phyloP scores from a whole-genome alignment of 2,888 invertebrate species.

The Pharmacophagus antenor region DNA sequence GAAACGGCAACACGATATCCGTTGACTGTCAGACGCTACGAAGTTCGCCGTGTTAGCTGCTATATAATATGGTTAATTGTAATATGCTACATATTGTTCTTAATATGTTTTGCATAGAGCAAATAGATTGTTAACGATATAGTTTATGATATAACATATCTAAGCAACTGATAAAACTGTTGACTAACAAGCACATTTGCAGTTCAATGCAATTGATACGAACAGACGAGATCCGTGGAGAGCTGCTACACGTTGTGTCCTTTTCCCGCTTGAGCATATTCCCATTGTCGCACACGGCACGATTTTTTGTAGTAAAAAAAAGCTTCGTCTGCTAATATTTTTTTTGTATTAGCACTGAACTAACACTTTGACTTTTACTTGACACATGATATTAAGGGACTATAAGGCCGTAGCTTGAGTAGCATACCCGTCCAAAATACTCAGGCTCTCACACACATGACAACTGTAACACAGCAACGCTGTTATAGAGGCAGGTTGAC shows the following conservation, averaged over 20 bases:
- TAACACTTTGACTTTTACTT: too few relatives aligned
- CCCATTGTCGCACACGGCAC: slow-evolving; percentile 1
- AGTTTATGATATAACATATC: background rate
- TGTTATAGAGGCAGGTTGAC: too few relatives aligned
- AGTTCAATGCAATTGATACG: slow-evolving; percentile 9
- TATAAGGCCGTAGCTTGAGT: too few relatives aligned
- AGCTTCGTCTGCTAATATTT: background rate
- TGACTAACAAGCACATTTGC: background rate
- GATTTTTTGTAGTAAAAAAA: background rate
- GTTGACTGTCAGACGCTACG: too few relatives aligned
- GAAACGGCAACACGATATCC: too few relatives aligned
- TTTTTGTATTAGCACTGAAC: background rate
- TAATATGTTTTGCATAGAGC: background rate
- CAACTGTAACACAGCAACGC: too few relatives aligned
- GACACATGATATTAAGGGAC: too few relatives aligned
- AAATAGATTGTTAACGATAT: too few relatives aligned
- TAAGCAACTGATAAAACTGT: slow-evolving; percentile 8
- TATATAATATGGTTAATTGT: too few relatives aligned
- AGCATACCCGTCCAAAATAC: too few relatives aligned
- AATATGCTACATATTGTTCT: background rate
- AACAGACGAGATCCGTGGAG: slow-evolving; percentile 7
- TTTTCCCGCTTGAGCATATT: slow-evolving; percentile 1
- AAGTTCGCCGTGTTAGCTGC: too few relatives aligned
- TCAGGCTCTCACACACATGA: too few relatives aligned
- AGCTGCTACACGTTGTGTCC: slow-evolving; percentile 7